phyloP scores from a whole-genome alignment of 2,113 vertebrate species.

The Acrocephalus kingi region DNA sequence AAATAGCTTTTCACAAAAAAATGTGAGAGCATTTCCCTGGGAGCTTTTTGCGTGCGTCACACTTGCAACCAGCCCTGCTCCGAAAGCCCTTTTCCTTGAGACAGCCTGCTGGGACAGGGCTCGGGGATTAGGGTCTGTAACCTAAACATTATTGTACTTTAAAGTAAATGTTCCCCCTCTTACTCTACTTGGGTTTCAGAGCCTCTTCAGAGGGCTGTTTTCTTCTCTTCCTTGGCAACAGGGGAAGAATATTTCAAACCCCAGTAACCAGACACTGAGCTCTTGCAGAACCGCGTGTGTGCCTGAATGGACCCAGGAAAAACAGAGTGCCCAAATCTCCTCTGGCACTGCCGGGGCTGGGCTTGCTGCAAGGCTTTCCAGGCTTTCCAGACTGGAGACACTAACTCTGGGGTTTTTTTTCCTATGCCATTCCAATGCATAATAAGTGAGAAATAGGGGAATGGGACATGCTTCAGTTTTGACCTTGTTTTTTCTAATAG shows the following conservation, averaged over 20 bases:
- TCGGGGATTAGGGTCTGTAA: slow-evolving; percentile 28
- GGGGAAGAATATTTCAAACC: not conserved
- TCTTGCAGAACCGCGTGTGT: not conserved
- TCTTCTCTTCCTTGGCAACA: slow-evolving; percentile 1
- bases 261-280: not conserved
- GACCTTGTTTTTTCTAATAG: not conserved
- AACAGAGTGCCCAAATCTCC: accelerated
- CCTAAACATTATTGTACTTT: slow-evolving; percentile 43
- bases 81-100: not conserved
- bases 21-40: not conserved
- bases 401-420: not conserved
- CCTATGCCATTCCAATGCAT: not conserved
- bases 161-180: not conserved
- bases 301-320: not conserved
- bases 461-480: accelerated
- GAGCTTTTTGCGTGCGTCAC: not conserved
- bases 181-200: slow-evolving; percentile 31
- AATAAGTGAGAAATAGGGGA: not conserved
- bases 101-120: not conserved
- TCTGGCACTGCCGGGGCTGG: not conserved
- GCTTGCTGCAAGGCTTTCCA: not conserved
- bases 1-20: slow-evolving; percentile 36
- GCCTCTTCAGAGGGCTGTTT: slow-evolving; percentile 27
- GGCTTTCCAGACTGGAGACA: not conserved
- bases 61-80: not conserved